phyloP scores from a whole-genome alignment of 2,113 vertebrate species.

The Cygnus buccinator region DNA sequence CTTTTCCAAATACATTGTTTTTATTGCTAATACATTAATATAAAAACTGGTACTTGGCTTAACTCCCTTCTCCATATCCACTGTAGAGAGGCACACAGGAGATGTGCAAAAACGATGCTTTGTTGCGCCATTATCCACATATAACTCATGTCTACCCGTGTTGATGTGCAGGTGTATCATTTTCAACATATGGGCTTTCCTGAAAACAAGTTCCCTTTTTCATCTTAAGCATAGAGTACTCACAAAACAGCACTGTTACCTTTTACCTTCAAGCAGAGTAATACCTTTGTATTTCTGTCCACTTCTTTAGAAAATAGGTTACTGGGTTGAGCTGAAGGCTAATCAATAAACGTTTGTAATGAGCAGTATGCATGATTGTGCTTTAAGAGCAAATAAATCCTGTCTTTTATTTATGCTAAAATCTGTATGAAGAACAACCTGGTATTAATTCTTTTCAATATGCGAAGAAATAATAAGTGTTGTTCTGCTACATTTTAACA shows the following conservation, averaged over 20 bases:
- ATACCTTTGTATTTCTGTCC: neutral
- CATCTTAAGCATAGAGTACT: neutral
- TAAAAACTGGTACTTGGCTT: neutral
- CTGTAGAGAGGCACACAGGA: neutral
- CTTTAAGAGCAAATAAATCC: neutral
- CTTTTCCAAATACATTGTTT: neutral
- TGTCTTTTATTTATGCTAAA: neutral
- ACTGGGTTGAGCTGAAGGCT: neutral
- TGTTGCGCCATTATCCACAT: neutral
- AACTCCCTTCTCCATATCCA: neutral
- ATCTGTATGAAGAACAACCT: neutral
- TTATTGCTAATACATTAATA: neutral
- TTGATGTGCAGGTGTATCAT: neutral
- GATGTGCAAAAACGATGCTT: neutral
- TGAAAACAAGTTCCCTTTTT: neutral
- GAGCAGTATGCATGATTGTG: neutral
- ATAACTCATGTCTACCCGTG: rapidly evolving
- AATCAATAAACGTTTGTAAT: neutral
- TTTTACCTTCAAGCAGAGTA: too few relatives aligned
- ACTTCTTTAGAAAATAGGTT: rapidly evolving
- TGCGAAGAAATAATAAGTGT: neutral
- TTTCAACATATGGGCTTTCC: neutral
- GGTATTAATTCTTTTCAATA: neutral
- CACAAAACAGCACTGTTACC: neutral
- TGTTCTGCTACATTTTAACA: neutral